Evolutionary conservation across 2,113 vertebrate species (phyloP).

Genomic region (Oncorhynchus masou): DNA sequence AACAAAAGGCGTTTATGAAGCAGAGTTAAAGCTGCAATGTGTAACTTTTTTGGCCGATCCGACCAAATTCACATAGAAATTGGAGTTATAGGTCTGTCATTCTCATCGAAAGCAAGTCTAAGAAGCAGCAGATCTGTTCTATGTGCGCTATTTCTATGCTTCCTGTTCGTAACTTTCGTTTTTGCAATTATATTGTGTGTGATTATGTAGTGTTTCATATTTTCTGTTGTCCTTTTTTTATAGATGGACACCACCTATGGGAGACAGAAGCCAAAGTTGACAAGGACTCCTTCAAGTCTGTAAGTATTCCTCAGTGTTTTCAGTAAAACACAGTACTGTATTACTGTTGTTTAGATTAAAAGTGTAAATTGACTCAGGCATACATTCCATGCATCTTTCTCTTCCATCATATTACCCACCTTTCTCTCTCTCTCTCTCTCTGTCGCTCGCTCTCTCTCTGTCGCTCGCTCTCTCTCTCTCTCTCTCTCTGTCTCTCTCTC

Average conservation of each 20-base stretch:
- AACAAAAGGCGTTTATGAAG: constrained; percentile 22
- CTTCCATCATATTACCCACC: too few species aligned
- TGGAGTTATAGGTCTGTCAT: too few species aligned
- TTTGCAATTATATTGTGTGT: neutral
- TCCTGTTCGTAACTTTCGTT: neutral
- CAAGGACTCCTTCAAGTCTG: constrained; percentile 90
- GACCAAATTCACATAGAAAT: too few species aligned
- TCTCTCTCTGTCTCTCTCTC: constrained; percentile 17
- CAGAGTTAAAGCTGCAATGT: neutral
- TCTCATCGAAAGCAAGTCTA: too few species aligned
- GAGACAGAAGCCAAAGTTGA: constrained; percentile 96
- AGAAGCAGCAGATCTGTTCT: too few species aligned
- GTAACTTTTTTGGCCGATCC: too few species aligned
- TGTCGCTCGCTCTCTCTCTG: constrained; percentile 14
- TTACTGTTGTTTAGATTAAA: too few species aligned
- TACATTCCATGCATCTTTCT: too few species aligned
- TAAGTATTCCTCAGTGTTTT: constrained; percentile 72
- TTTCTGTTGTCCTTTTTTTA: constrained; percentile 45
- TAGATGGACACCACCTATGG: constrained; percentile 98
- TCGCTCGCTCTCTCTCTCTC: constrained; percentile 18
- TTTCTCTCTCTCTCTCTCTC: too few species aligned
- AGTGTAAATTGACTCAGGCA: too few species aligned
- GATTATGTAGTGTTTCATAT: neutral
- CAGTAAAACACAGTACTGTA: too few species aligned
- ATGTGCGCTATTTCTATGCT: too few species aligned